Base-by-base conservation (phyloP, 2,113 vertebrate genomes). In the Columba livia region DNA sequence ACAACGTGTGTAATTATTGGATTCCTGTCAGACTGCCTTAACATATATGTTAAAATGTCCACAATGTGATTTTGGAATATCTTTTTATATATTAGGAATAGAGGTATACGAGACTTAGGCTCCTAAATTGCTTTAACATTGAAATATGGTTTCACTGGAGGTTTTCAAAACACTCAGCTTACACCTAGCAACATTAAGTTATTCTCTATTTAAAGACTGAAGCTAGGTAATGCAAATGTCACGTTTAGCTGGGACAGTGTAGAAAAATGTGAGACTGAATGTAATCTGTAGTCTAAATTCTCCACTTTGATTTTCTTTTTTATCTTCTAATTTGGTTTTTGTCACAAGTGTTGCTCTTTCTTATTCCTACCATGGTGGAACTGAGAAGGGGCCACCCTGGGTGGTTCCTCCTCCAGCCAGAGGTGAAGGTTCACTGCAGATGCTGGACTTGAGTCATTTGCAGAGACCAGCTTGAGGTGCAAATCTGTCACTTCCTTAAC, bases 351-450 rank as follows among this genome's bases (percentile, higher is more conserved):
- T 65, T 6, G 2, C 12, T 36, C 16, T 31, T 44, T 16, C 40
- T 10, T 28, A 0, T 26, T 54, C 81, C 50, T 83, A 53, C 65
- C 23, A 1, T 18, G 42, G 29, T 53, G 61, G 48, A 38, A 5
- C 17, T 67, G 77, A 24, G 44, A 51, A 85, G 16, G 42, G 70
- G 24, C 87, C 87, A 85, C 88, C 54, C 54, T 70, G 88, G 7
- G 31, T 73, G 88, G 18, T 90, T 40, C 8, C 21, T 78, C 8
- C 56, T 82, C 58, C 85, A 88, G 64, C 44, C 36, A 83, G 92
- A 93, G 90, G 79, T 85, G 92, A 64, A 94, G 85, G 89, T 73
- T 93, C 74, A 25, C 7, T 88, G 78, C 86, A 89, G 89, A 64
- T 92, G 84, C 87, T 77, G 66, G 1, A 12, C 57, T 85, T 0